Conservation (phyloP, 2,113 vertebrate species). For the Caretta caretta region DNA sequence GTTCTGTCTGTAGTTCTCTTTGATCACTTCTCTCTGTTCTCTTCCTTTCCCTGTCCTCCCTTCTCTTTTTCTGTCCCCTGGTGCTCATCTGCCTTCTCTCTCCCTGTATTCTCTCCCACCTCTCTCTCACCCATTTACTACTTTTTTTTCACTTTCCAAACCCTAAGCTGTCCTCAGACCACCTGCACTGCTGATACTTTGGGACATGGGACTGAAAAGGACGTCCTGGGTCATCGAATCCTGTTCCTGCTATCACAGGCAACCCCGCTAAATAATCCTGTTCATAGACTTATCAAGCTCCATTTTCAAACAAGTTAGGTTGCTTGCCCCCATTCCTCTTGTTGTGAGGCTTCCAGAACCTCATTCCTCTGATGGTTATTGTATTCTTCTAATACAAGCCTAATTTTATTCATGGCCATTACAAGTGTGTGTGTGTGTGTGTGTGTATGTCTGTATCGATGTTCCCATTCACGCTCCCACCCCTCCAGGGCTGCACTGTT, state of each 20-base stretch:
- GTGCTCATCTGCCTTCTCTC: background rate
- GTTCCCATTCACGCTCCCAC: background rate
- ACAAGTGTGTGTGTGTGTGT: background rate
- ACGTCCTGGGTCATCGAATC: background rate
- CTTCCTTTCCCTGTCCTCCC: background rate
- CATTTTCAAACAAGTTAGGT: background rate
- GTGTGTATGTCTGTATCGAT: too few relatives aligned
- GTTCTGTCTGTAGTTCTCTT: background rate
- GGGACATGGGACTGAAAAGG: background rate
- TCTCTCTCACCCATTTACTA: background rate
- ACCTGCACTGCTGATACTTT: background rate
- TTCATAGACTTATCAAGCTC: background rate
- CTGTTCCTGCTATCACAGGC: background rate
- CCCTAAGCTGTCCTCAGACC: background rate
- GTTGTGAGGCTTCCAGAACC: background rate
- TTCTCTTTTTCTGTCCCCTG: background rate
- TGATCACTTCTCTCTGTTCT: background rate
- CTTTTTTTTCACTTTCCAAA: background rate
- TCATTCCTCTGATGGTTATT: background rate
- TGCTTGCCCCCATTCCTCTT: background rate
- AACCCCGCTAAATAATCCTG: background rate
- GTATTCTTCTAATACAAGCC: background rate
- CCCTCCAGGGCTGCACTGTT: background rate
- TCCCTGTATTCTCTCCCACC: background rate
- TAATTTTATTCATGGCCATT: background rate